Evolutionary conservation across 2,113 vertebrate genomes (phyloP), one percentile per base, ranked within the genome.

Genomic region (Carassius gibelio): DNA sequence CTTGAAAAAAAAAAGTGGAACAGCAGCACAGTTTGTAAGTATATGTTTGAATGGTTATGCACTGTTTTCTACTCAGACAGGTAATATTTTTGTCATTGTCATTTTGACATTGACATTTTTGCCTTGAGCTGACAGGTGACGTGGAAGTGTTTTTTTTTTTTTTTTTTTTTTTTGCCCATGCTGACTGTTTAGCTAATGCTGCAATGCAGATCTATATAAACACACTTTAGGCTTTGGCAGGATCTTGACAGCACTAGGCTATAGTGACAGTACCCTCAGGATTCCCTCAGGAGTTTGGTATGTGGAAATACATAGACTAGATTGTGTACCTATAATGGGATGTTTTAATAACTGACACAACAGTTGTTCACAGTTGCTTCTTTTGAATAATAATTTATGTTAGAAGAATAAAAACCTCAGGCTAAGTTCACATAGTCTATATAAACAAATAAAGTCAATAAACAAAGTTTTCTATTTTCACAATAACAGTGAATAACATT

Each of bases 241-340:
- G 77, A 48, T 81, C 48, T 81, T 87, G 34, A 68, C 71, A 84
- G 79, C 71, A 87, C 15, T 34, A 84, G 69, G 34, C 61, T 26
- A 69, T 55, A 57, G 45, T 87, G 77, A 87, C 77, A 81, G 81
- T 69, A 75, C 69, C 82, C 48, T 68, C n/a, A 75, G 48, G 83
- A 81, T 45, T 84, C 64, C 72, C 78, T 42, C 68, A 78, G 75
- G 75, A 64, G 66, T 82, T 72, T 15, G 45, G 62, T 75, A 26
- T 79, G 55, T 30, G 66, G 38, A 34, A 75, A n/a, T 52, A 57
- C 42, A 84, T 74, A 75, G 82, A 68, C 34, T n/a, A 68, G 48
- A 36, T 38, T 81, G 26, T 61, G 30, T 42, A 76, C 17, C 36
- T 81, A 59, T 11, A 69, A 34, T 66, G 19, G 78, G 59, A 50